A percentile compares a stretch with the other conserved stretches of the same genome.
phyloP scores from a whole-genome alignment of 2,113 vertebrate genomes.

The Anolis carolinensis region DNA sequence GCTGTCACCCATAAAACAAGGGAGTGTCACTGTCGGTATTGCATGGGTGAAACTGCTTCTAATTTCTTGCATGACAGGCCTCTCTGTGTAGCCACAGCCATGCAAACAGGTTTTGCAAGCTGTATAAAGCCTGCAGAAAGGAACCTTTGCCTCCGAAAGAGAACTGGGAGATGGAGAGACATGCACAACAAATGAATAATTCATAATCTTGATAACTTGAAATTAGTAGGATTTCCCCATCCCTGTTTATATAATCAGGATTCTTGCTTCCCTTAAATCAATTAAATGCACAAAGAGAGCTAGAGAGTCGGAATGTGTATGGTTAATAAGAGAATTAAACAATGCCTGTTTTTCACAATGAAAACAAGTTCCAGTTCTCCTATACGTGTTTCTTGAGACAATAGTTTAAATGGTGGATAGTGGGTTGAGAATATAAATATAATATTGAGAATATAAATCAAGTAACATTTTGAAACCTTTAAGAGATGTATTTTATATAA shows the following conservation, averaged over 20 bases:
- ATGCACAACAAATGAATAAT: slow-evolving; percentile 55
- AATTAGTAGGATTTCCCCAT: neutral
- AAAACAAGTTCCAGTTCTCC: neutral
- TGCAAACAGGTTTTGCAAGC: slow-evolving; percentile 91
- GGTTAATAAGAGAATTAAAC: neutral
- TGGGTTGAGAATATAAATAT: neutral
- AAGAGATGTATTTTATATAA: neutral
- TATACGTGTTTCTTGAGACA: neutral
- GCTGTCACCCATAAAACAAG: slow-evolving; percentile 61
- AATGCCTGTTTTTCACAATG: neutral
- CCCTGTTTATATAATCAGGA: neutral
- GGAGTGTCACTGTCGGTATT: slow-evolving; percentile 65
- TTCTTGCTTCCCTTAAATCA: neutral
- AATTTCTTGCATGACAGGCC: slow-evolving; percentile 65
- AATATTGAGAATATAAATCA: neutral
- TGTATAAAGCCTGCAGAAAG: slow-evolving; percentile 61
- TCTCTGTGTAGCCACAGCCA: slow-evolving; percentile 77
- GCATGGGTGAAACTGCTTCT: slow-evolving; percentile 46
- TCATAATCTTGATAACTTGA: neutral
- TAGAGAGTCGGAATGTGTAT: slow-evolving; percentile 17
- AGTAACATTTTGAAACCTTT: neutral
- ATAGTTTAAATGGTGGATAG: neutral
- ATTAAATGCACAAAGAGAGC: neutral
- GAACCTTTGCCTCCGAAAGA: slow-evolving; percentile 39
- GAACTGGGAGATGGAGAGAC: slow-evolving; percentile 22